Evolutionary conservation across 2,888 invertebrate genomes (phyloP).

Genomic region (Candidula unifasciata): DNA sequence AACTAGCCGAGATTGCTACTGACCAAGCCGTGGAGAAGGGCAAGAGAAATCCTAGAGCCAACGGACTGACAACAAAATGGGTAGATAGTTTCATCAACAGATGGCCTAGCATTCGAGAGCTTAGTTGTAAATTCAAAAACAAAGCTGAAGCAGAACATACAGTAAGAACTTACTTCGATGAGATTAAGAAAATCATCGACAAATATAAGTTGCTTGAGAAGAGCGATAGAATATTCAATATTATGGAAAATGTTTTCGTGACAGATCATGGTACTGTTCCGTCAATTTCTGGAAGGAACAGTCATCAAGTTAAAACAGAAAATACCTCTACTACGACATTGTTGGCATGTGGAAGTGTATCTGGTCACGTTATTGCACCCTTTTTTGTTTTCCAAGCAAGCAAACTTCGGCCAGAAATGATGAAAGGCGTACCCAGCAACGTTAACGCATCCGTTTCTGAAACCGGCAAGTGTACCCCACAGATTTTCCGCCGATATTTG

Average conservation of each 20-base stretch:
- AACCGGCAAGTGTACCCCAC: conserved; percentile 45
- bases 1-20: conserved; percentile 50
- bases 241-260: conserved; percentile 45
- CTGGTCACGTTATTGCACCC: conserved; percentile 47
- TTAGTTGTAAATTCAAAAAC: conserved; percentile 51
- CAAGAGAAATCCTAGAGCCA: conserved; percentile 42
- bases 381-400: conserved; percentile 47
- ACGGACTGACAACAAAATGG: conserved; percentile 50
- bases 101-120: conserved; percentile 47
- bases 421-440: conserved; percentile 45
- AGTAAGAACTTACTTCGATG: conserved; percentile 51
- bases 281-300: conserved; percentile 6
- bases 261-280: conserved; percentile 40
- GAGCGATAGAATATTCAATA: conserved; percentile 47
- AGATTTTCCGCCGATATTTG: conserved; percentile 45
- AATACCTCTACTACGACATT: conserved; percentile 45
- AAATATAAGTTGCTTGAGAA: conserved; percentile 46
- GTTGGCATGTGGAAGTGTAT: conserved; percentile 51
- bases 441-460: conserved; percentile 50
- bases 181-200: conserved; percentile 51
- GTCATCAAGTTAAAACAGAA: conserved; percentile 39
- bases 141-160: conserved; percentile 51
- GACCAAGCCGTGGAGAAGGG: conserved; percentile 52
- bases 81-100: conserved; percentile 51
- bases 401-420: conserved; percentile 47